phyloP scores from a whole-genome alignment of 2,113 vertebrate species.

The Corapipo altera region DNA sequence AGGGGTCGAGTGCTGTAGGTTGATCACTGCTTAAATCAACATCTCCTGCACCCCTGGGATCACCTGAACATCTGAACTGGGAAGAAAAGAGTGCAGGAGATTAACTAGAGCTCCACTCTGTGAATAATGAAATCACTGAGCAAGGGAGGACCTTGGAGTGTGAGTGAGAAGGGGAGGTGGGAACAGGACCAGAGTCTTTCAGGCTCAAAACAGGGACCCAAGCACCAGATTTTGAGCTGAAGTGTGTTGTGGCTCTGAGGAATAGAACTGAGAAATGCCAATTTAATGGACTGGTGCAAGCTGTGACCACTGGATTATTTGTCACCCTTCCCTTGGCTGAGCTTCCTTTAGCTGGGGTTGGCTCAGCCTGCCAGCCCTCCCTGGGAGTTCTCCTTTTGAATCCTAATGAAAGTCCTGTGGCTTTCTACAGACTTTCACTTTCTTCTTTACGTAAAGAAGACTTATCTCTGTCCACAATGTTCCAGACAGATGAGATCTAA shows the following conservation, averaged over 20 bases:
- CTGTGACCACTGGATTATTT: neutral
- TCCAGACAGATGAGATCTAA: neutral
- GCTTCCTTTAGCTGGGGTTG: neutral
- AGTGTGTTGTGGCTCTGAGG: neutral
- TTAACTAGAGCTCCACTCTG: neutral
- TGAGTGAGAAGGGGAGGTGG: neutral
- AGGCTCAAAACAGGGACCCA: neutral
- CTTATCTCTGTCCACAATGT: neutral
- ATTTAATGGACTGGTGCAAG: neutral
- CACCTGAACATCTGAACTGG: neutral
- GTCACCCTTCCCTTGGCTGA: neutral
- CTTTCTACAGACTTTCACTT: neutral
- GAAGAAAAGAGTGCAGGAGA: neutral
- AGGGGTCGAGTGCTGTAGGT: neutral
- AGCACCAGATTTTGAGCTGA: neutral
- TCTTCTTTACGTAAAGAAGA: neutral
- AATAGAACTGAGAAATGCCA: neutral
- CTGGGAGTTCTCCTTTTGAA: neutral
- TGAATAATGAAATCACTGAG: conserved; percentile 33
- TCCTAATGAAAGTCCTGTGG: neutral
- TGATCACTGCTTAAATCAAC: conserved; percentile 51
- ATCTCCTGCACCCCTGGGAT: neutral
- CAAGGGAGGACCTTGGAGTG: neutral
- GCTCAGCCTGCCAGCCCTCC: neutral
- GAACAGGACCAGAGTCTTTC: neutral